These are phyloP conservation scores for Troides aeacus DNA, from an alignment of 2,888 invertebrate species.

Conservation along the genomic window DNA sequence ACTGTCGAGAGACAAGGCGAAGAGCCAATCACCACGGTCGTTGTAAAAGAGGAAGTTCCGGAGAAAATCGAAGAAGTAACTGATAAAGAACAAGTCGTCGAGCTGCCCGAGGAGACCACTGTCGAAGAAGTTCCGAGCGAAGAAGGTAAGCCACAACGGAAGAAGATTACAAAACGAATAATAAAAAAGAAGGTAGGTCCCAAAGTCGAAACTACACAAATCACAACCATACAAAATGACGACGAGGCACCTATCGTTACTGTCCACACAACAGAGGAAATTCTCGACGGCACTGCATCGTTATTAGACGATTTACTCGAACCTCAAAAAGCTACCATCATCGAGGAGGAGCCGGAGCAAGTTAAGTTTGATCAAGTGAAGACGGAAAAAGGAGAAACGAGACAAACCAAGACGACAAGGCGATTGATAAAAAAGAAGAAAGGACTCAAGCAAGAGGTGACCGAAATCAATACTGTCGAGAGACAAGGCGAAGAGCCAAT, in stretches of 20 bases:
- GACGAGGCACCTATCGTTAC: slow-evolving; percentile 47
- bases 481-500: slow-evolving; percentile 42
- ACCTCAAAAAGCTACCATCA: slow-evolving; percentile 25
- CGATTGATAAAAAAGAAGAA: slow-evolving; percentile 41
- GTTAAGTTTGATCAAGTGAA: slow-evolving; percentile 37
- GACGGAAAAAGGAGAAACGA: slow-evolving; percentile 36
- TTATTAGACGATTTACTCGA: neutral
- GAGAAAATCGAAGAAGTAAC: slow-evolving; percentile 18
- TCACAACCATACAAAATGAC: slow-evolving; percentile 35
- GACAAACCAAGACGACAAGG: slow-evolving; percentile 43
- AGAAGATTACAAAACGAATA: slow-evolving; percentile 45
- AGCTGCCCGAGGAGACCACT: slow-evolving; percentile 41
- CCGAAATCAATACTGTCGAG: slow-evolving; percentile 36
- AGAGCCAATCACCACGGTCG: slow-evolving; percentile 38
- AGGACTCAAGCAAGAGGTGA: slow-evolving; percentile 35
- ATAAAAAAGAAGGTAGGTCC: slow-evolving; percentile 38
- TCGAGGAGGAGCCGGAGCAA: slow-evolving; percentile 35
- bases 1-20: slow-evolving; percentile 37
- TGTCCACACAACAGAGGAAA: slow-evolving; percentile 31
- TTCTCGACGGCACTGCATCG: neutral
- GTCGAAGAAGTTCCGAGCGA: slow-evolving; percentile 33
- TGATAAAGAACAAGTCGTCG: slow-evolving; percentile 38
- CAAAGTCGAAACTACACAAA: slow-evolving; percentile 35
- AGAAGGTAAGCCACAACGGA: neutral
- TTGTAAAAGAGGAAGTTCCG: slow-evolving; percentile 34